Evolutionary conservation across 2,888 invertebrate genomes (phyloP).

Genomic region (Eristalis intricaria): DNA sequence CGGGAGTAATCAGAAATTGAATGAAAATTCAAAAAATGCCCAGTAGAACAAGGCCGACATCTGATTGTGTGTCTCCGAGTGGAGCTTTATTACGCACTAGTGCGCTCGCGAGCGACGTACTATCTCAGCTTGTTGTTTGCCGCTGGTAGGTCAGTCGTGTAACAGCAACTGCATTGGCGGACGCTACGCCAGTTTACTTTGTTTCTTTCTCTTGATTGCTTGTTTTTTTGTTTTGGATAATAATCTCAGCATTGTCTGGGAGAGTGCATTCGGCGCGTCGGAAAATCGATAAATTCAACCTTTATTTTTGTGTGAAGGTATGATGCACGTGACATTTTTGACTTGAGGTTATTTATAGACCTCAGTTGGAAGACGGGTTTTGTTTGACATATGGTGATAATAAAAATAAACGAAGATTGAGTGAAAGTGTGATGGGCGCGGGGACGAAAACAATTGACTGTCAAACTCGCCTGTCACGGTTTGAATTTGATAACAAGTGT

Average conservation of each 20-base stretch:
- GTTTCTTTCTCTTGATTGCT: constrained; percentile 3
- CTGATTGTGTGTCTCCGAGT: background rate
- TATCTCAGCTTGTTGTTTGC: background rate
- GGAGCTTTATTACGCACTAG: background rate
- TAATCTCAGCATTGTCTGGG: background rate
- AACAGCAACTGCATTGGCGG: background rate
- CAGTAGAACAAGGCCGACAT: background rate
- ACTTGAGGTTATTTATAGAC: background rate
- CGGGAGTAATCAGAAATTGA: background rate
- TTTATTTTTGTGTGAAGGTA: background rate
- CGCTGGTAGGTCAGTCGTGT: background rate
- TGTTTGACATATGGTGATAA: background rate
- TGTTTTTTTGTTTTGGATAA: constrained; percentile 22
- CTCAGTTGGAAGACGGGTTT: background rate
- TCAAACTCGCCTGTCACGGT: background rate
- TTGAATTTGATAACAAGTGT: background rate
- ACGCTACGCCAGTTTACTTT: background rate
- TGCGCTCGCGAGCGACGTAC: background rate
- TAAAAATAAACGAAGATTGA: background rate
- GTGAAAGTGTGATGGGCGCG: background rate
- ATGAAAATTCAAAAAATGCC: background rate
- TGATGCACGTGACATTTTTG: constrained; percentile 23
- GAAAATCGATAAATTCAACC: constrained; percentile 32
- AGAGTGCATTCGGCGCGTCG: background rate
- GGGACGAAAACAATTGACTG: background rate